Evolutionary conservation across 2,888 invertebrate genomes (phyloP).

Genomic region (Drosophila anceps): DNA sequence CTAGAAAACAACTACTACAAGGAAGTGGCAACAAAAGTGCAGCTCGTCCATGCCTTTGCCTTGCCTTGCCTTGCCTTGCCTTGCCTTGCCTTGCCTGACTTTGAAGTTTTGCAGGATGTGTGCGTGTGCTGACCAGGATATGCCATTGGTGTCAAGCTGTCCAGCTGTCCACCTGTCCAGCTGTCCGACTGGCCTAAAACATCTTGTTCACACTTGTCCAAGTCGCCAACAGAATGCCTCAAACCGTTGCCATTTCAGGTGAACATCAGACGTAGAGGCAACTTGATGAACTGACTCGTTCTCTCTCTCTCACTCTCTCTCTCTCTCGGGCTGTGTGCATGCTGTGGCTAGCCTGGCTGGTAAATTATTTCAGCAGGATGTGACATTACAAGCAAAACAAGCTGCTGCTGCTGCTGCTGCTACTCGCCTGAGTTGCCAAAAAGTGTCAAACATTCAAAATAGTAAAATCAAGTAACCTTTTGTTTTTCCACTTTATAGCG

Average conservation of each 20-base stretch:
- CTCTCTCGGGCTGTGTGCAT: constrained; percentile 11
- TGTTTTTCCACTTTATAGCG: constrained; percentile 66
- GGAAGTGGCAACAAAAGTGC: constrained; percentile 51
- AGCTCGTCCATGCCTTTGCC: constrained; percentile 33
- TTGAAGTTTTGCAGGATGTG: constrained; percentile 68
- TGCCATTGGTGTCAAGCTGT: constrained; percentile 76
- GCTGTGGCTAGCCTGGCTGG: constrained; percentile 51
- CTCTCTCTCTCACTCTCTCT: constrained; percentile 5
- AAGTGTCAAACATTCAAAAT: constrained; percentile 85
- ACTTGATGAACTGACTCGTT: constrained; percentile 48
- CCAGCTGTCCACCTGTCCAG: constrained; percentile 55
- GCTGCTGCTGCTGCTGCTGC: constrained; percentile 70
- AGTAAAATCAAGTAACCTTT: constrained; percentile 85
- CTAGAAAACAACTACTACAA: constrained; percentile 45
- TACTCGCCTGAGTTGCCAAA: constrained; percentile 65
- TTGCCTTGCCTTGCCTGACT: constrained; percentile 43
- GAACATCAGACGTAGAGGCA: constrained; percentile 29
- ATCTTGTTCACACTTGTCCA: constrained; percentile 85
- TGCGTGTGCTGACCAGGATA: constrained; percentile 61
- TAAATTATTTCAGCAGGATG: constrained; percentile 81
- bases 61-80: constrained; percentile 26
- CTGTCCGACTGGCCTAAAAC: constrained; percentile 81
- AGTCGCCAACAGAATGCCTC: constrained; percentile 49
- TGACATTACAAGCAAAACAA: constrained; percentile 79
- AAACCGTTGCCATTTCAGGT: constrained; percentile 28